A percentile compares a stretch with the other conserved stretches of the same genome.
Conservation (phyloP, 2,113 vertebrate species). For the Alaudala cheleensis region DNA sequence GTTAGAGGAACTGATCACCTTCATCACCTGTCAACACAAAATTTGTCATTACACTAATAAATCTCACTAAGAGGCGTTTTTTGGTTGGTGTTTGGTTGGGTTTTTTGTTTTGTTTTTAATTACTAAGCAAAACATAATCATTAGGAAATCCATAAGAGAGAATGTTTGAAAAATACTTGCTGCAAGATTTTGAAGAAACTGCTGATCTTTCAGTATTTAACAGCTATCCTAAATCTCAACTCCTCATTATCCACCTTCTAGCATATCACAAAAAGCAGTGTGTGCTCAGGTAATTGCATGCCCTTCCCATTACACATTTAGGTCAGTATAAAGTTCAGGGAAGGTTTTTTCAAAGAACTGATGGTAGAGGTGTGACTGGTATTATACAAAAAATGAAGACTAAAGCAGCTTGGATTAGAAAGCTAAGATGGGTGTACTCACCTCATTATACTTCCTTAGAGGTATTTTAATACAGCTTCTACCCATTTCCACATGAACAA, state of each 20-base stretch:
- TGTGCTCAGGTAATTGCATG: neutral
- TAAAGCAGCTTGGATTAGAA: neutral
- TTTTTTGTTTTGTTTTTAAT: neutral
- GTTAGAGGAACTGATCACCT: constrained; percentile 86
- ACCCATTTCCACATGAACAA: constrained; percentile 94
- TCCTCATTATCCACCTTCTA: neutral
- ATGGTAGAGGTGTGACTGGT: neutral
- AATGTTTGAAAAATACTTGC: neutral
- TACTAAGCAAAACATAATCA: neutral
- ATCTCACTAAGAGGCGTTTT: neutral
- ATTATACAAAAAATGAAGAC: neutral
- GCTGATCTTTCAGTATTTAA: neutral
- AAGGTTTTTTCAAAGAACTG: neutral
- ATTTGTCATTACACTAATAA: neutral
- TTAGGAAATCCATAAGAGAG: neutral
- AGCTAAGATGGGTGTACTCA: constrained; percentile 54
- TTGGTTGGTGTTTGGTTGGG: neutral
- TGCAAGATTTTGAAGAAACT: neutral
- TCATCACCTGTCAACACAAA: constrained; percentile 82
- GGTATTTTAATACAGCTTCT: constrained; percentile 94
- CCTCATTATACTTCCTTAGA: constrained; percentile 84
- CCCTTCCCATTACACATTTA: no score
- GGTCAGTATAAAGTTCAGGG: neutral
- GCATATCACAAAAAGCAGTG: neutral
- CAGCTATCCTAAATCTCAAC: neutral